Evolutionary conservation across 2,888 invertebrate genomes (phyloP).

Genomic region (Temnothorax unifasciatus): DNA sequence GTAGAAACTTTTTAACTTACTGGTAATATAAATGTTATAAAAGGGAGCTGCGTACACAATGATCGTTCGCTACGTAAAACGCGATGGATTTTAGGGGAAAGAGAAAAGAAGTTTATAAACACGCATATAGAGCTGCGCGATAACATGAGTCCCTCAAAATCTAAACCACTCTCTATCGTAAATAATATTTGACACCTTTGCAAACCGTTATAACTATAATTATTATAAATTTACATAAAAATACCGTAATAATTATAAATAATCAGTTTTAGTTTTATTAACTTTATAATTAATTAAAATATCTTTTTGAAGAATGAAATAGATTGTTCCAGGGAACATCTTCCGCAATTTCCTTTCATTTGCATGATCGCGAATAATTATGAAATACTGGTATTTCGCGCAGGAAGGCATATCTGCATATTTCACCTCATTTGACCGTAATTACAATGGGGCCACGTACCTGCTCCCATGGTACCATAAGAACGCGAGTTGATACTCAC

Average conservation of each 20-base stretch:
- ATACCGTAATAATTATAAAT: constrained; percentile 1
- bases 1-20: constrained; percentile 73
- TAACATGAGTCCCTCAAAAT: background rate
- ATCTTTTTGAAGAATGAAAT: background rate
- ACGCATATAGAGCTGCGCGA: background rate
- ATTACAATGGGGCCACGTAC: constrained; percentile 69
- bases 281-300: background rate
- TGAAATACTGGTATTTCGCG: constrained; percentile 42
- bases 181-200: too few species aligned
- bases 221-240: background rate
- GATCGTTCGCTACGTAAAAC: constrained; percentile 11
- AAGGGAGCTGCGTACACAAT: constrained; percentile 27
- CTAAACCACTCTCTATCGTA: too few species aligned
- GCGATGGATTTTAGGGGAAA: background rate
- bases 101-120: background rate
- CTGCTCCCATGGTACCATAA: constrained; percentile 22
- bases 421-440: constrained; percentile 65
- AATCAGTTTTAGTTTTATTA: background rate
- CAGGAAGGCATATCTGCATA: constrained; percentile 74
- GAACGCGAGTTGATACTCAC: constrained; percentile 59
- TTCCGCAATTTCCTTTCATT: constrained; percentile 13
- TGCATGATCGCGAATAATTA: constrained; percentile 53
- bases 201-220: background rate
- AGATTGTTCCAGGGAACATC: background rate
- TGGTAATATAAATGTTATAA: constrained; percentile 46